Base-by-base conservation (phyloP, 2,888 invertebrate species). In the Stomorhina lunata region DNA sequence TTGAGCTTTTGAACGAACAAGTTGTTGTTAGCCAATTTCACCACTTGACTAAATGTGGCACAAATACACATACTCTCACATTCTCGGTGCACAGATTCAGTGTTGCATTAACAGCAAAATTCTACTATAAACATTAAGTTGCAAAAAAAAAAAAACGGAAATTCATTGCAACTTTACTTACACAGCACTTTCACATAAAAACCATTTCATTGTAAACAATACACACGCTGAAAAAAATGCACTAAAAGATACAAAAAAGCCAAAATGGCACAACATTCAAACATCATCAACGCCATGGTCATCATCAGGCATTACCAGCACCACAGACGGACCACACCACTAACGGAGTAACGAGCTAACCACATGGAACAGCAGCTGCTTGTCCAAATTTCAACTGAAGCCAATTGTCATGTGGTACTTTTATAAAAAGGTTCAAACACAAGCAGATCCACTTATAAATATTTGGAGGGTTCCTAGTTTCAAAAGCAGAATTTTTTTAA, bases 351-450 rank as follows among this genome's bases (percentile, higher is more conserved):
- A 48, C 45, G 57, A 68, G 20, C 25, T 7, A 37, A 48, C 72
- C 72, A 50, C 48, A 48, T 12, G 34, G 34, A 50, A 50, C 43
- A 73, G 29, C 63, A 65, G 40, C 43, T 63, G 73, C 43, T 69
- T 34, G 68, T 63, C 34, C 57, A 37, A 71, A 76, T 22, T 71
- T 63, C 32, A 15, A 10, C 59, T 59, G 20, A 48, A 53, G 50
- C 76, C 50, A 57, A 81, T 81, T 81, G 76, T 66, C 50, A 76
- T 63, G 65, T 63, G 73, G 73, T 53, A 43, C 43, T 40, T 4
- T 10, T n/a, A 37, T 37, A 10, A 5, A n/a, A 27, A 50, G 6
- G 15, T 4, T 12, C 15, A 20, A 4, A 48, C 29, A n/a, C 1
- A 17, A n/a, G n/a, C 25, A 17, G 34, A 7, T 37, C 4, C 17